These are phyloP conservation scores for Calameuta filiformis DNA, from an alignment of 2,888 invertebrate genomes.

Conservation along the genomic window DNA sequence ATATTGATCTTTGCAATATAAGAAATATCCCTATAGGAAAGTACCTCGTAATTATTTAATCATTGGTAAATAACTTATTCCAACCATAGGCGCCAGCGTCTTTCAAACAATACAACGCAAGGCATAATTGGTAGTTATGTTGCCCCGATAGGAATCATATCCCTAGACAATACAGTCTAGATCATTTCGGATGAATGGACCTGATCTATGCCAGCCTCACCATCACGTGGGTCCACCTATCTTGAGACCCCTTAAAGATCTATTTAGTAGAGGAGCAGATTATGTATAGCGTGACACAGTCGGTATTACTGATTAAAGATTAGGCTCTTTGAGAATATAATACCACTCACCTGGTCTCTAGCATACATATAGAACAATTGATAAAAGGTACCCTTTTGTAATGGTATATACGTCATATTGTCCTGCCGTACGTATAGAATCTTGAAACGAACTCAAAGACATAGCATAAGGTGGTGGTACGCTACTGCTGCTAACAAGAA, in stretches of 20 bases:
- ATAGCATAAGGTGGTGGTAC: not conserved
- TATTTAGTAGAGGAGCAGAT: constrained; percentile 23
- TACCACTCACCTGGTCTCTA: constrained; percentile 43
- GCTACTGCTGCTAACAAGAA: not conserved
- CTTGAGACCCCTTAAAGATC: not conserved
- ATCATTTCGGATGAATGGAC: not conserved
- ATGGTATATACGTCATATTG: not conserved
- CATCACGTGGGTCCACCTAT: not conserved
- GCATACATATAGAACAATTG: constrained; percentile 29
- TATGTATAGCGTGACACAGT: constrained; percentile 45
- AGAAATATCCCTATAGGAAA: too few relatives aligned
- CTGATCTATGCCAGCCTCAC: not conserved
- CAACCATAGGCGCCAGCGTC: not conserved
- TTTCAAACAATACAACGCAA: not conserved
- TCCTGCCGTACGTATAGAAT: not conserved
- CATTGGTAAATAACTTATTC: not conserved
- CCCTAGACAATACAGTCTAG: not conserved
- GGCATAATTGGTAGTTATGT: not conserved
- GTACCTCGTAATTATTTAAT: not conserved
- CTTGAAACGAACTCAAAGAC: not conserved
- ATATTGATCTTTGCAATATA: too few relatives aligned
- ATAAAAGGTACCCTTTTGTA: constrained; percentile 24
- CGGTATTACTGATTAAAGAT: constrained; percentile 49
- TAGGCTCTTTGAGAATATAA: constrained; percentile 43
- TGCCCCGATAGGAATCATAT: not conserved